phyloP scores from a whole-genome alignment of 2,797 vertebrate species.

The Ctenopoma kingsleyae region DNA sequence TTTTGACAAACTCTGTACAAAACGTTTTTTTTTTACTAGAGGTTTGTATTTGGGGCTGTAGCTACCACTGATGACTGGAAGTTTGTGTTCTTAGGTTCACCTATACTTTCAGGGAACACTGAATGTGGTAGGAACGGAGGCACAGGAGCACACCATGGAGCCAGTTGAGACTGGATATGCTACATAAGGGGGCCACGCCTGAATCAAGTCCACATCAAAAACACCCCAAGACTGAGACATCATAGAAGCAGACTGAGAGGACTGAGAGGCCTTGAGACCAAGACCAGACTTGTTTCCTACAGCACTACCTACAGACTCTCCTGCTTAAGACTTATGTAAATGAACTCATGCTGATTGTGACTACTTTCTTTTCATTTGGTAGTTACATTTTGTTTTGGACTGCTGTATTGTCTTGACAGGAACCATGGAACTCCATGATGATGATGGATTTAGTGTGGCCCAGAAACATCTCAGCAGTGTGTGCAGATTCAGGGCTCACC shows the following conservation, averaged over 20 bases:
- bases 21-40: too few species aligned
- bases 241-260: too few species aligned
- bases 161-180: not conserved
- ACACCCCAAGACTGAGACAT: not conserved
- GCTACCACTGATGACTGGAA: too few species aligned
- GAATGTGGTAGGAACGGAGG: not conserved
- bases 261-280: too few species aligned
- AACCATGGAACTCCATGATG: conserved; percentile 60
- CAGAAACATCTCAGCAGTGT: conserved; percentile 30
- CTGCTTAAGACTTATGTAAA: conserved; percentile 47
- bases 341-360: conserved; percentile 31
- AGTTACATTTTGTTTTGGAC: conserved; percentile 21
- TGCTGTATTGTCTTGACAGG: conserved; percentile 29
- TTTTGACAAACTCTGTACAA: not conserved
- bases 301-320: not conserved
- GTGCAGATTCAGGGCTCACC: conserved; percentile 39
- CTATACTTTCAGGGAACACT: too few species aligned
- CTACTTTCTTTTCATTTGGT: conserved; percentile 24
- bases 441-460: conserved; percentile 47
- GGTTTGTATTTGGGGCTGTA: too few species aligned
- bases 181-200: not conserved
- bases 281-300: not conserved
- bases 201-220: not conserved
- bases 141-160: not conserved
- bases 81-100: too few species aligned